Base-by-base conservation (phyloP, 1,140 invertebrate species). In the Aleiodes sp. region DNA sequence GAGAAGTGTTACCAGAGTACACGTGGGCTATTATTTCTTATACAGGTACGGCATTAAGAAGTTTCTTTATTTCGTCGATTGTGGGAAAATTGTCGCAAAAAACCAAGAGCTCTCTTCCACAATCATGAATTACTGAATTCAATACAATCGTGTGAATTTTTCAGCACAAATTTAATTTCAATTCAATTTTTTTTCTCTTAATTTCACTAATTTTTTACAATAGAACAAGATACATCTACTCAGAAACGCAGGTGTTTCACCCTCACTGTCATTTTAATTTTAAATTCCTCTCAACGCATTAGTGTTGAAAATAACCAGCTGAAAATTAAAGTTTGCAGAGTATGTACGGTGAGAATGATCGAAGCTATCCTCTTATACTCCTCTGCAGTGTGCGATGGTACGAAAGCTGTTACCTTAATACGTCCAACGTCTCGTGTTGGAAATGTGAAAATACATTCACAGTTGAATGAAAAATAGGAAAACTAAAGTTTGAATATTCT, bases 341-440 rank as follows among this genome's bases (percentile, higher is more conserved):
- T 33, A 46, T 16, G 43, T 16, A 56, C 21, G 2, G 16, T 31
- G 39, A 46, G 37, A 61, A 68, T 67, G 29, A 68, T 68, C 66
- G 57, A 61, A 68, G 57, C 41, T 65, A 65, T 31, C 28, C 56
- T n/a, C 56, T 59, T 52, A 31, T 52, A 52, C 26, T 37, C 3
- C 4, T 14, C 21, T 43, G 37, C 19, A 31, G 1, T 14, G 12
- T 24, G 24, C 33, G 28, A 65, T 28, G 52, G 29, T 26, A 59
- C 56, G 59, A 68, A 59, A 69, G 67, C 67, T 69, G 67, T 69
- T 69, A 69, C 67, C 29, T 28, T 69, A 69, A 69, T 69, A 69
- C 67, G 60, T 69, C 59, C 41, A 68, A 68, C 59, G 57, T 46
- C 28, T 52, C n/a, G n/a, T 16, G 39, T 52, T 21, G 46, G 4